Conservation (phyloP, 2,888 invertebrate species). For the Sminthurides aquaticus region DNA sequence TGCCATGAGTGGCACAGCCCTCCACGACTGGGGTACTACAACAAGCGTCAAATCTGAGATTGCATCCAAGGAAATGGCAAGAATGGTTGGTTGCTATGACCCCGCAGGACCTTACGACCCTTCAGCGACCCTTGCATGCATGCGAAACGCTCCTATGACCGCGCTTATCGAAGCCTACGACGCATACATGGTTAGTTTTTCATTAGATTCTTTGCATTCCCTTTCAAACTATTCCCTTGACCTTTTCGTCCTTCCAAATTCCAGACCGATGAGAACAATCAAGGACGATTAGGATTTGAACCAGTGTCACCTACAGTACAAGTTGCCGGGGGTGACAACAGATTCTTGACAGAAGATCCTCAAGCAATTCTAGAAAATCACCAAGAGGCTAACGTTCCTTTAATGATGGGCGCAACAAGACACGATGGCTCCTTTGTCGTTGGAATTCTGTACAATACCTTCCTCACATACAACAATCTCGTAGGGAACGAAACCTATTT, state of each 20-base stretch:
- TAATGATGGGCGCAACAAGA: constrained; percentile 43
- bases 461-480: constrained; percentile 26
- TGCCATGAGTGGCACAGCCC: constrained; percentile 30
- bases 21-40: constrained; percentile 35
- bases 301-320: constrained; percentile 37
- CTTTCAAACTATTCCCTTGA: too few species aligned
- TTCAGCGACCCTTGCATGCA: constrained; percentile 24
- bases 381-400: constrained; percentile 37
- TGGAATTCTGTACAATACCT: constrained; percentile 34
- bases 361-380: constrained; percentile 29
- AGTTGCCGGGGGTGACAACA: constrained; percentile 11
- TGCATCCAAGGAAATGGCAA: constrained; percentile 27
- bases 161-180: constrained; percentile 20
- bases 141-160: constrained; percentile 19
- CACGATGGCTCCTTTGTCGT: constrained; percentile 44
- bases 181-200: constrained; percentile 33
- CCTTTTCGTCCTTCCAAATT: too few species aligned
- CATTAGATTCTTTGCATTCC: too few species aligned
- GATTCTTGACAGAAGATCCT: constrained; percentile 34
- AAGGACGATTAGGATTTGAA: constrained; percentile 38
- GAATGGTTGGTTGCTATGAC: constrained; percentile 26
- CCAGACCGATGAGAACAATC: constrained; percentile 29
- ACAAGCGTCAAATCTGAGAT: constrained; percentile 9
- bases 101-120: neutral
- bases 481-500: constrained; percentile 28